These are phyloP conservation scores for Stictocephala bisonia DNA, from an alignment of 2,888 invertebrate species.

Conservation along the genomic window DNA sequence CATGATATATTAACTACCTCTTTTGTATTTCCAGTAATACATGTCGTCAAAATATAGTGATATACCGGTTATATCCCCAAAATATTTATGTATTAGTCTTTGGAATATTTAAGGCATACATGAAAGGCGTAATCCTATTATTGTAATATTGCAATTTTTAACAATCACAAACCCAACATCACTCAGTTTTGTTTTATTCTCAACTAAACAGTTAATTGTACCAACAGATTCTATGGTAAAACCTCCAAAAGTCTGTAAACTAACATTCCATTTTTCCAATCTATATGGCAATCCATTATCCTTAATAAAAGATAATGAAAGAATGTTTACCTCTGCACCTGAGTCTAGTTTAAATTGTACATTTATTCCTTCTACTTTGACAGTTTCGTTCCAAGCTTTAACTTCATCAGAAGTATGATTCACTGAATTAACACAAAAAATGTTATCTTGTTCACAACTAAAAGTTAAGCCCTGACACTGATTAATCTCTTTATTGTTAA, in stretches of 20 bases:
- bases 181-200: not conserved
- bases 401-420: not conserved
- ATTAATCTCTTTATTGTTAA: not conserved
- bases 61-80: slow-evolving; percentile 22
- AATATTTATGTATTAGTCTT: slow-evolving; percentile 8
- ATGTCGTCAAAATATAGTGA: slow-evolving; percentile 44
- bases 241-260: slow-evolving; percentile 19
- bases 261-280: not conserved
- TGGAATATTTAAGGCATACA: slow-evolving; percentile 27
- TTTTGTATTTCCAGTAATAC: slow-evolving; percentile 28
- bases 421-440: not conserved
- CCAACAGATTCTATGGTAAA: slow-evolving; percentile 12
- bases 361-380: not conserved
- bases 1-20: not conserved
- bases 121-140: not conserved
- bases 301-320: not conserved
- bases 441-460: not conserved
- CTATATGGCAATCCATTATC: not conserved
- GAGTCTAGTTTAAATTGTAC: slow-evolving; percentile 2
- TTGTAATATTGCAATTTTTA: no score
- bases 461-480: not conserved
- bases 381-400: slow-evolving; percentile 6
- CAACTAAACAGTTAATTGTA: not conserved
- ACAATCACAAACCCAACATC: slow-evolving; percentile 21
- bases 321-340: slow-evolving; percentile 5